phyloP scores from a whole-genome alignment of 2,113 vertebrate species.

The Daboia siamensis region DNA sequence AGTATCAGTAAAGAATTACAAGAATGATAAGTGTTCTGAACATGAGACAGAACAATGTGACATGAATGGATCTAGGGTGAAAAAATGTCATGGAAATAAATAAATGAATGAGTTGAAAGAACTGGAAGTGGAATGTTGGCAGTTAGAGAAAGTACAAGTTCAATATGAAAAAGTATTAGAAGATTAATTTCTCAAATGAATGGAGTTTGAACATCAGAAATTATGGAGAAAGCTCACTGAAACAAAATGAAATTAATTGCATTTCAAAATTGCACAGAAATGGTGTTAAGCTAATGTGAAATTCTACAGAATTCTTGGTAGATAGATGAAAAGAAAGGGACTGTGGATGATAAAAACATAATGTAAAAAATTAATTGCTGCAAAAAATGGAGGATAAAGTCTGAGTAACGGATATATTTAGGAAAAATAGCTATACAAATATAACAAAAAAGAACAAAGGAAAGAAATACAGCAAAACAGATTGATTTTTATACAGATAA shows the following conservation, averaged over 20 bases:
- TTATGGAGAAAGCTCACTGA: not conserved
- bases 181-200: not conserved
- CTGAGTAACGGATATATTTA: not conserved
- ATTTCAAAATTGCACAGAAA: not conserved
- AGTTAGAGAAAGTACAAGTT: not conserved
- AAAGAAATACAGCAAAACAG: not conserved
- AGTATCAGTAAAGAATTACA: not conserved
- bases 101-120: not conserved
- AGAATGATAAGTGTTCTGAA: not conserved
- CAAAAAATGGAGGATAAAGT: not conserved
- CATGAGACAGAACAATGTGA: not conserved
- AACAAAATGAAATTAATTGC: not conserved
- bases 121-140: not conserved
- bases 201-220: not conserved
- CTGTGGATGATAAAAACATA: not conserved
- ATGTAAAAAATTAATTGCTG: not conserved
- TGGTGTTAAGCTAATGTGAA: not conserved
- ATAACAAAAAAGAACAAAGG: not conserved
- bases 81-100: not conserved
- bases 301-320: not conserved
- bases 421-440: not conserved
- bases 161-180: not conserved
- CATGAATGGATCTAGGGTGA: not conserved
- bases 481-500: not conserved
- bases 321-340: not conserved